Percentiles rank a stretch among this genome's conserved stretches.
These are phyloP conservation scores for Sorex fumeus DNA, from an alignment of 2,113 vertebrate genomes.

Conservation along the genomic window DNA sequence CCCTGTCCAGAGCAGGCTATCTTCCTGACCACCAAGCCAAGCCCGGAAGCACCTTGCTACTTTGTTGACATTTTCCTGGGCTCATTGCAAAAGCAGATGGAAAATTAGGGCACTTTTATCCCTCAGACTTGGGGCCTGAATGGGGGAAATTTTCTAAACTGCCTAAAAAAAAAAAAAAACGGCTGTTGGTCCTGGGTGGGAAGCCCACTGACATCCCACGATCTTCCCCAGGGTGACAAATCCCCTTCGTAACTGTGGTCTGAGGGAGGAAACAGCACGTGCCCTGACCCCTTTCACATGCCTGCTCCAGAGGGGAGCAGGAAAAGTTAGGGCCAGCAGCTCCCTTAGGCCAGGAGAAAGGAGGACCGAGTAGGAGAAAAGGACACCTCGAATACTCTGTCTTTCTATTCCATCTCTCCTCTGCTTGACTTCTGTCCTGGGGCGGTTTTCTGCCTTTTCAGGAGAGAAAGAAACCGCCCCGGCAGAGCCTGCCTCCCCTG, in stretches of 20 bases:
- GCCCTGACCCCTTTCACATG: background rate
- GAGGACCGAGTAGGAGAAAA: background rate
- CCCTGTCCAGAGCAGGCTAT: background rate
- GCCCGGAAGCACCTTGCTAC: background rate
- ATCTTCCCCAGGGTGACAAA: background rate
- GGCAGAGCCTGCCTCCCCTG: conserved; percentile 83
- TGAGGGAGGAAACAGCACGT: background rate
- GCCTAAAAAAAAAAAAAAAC: background rate
- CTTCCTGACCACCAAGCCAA: background rate
- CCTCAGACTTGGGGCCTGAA: conserved; percentile 26
- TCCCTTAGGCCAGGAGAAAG: background rate
- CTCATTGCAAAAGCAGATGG: background rate
- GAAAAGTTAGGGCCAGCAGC: background rate
- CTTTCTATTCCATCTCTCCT: background rate
- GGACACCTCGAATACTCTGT: background rate
- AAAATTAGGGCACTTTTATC: background rate
- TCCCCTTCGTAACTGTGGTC: background rate
- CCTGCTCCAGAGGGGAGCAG: background rate
- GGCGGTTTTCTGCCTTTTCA: conserved; percentile 70
- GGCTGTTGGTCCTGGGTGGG: background rate
- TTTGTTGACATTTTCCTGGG: background rate
- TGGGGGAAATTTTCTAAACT: background rate
- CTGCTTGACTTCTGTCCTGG: background rate
- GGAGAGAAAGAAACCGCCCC: conserved; percentile 83
- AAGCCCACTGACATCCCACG: background rate